A percentile compares a stretch with the other conserved stretches of the same genome.
These are phyloP conservation scores for Sinella curviseta DNA, from an alignment of 1,140 invertebrate species.

Conservation along the genomic window DNA sequence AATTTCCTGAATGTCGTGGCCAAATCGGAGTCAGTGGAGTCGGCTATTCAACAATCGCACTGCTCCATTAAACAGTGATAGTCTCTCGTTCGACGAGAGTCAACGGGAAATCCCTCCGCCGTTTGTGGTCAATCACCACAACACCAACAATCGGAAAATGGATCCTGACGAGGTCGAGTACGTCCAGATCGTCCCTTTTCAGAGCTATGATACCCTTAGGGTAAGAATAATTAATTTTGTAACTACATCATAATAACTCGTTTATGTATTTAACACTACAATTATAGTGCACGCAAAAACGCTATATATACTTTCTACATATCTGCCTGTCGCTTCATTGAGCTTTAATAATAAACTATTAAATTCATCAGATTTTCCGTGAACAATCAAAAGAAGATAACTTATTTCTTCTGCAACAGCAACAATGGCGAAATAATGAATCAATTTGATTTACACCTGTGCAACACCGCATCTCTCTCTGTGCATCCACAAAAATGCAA, in stretches of 20 bases:
- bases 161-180: slow-evolving; percentile 39
- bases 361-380: not conserved
- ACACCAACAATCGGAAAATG: slow-evolving; percentile 27
- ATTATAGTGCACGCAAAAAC: no score
- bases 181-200: slow-evolving; percentile 37
- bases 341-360: not conserved
- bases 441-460: not conserved
- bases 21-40: slow-evolving; percentile 36
- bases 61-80: slow-evolving; percentile 30
- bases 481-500: no score
- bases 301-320: not conserved
- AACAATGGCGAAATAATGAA: no score
- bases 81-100: not conserved
- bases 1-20: slow-evolving; percentile 31
- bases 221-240: slow-evolving; percentile 32
- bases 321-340: not conserved
- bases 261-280: no score
- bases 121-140: not conserved
- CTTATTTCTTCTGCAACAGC: no score
- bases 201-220: slow-evolving; percentile 35
- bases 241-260: not conserved
- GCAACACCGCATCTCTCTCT: no score
- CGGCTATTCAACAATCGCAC: slow-evolving; percentile 42
- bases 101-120: slow-evolving; percentile 1
- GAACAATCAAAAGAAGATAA: not conserved